Evolutionary conservation across 2,888 invertebrate species (phyloP), one percentile per base, ranked within the genome.

Genomic region (Thyatira batis): DNA sequence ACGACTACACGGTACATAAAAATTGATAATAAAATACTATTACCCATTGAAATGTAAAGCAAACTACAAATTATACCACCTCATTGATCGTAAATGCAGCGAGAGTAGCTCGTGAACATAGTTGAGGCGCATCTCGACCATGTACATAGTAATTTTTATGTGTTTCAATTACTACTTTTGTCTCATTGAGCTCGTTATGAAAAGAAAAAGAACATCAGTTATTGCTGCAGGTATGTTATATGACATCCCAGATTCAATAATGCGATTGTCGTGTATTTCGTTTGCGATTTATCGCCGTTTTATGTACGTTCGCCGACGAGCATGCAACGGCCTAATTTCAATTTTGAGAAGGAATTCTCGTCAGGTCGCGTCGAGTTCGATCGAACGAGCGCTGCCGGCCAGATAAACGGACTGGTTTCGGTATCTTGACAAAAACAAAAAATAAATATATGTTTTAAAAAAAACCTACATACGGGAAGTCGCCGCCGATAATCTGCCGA

Each of bases 381-480:
- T 39, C 67, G 76, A 74, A 69, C 76, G 77, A 73, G 58, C 73
- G 70, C 77, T 73, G 79, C 71, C 76, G 71, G 62, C 69, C 71
- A 79, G 89, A 89, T 89, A 89, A 88, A 84, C 76, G 69, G 84
- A 90, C 90, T 79, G 89, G 91, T 89, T 90, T 81, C 72, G 82
- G 84, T 89, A 89, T 85, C 86, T 83, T 69, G 66, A 80, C 80
- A 83, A 83, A 84, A 79, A 72, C 71, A 74, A 80, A 80, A 80
- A 79, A 72, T 71, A 61, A 55, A 66, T 66, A 78, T 39, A 39
- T 39, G 39, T 39, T 39, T 39, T 17, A 80, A 80, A 73, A 67
- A 73, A 77, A 80, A 80, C 66, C 82, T 78, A 78, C 76, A 83
- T 79, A 87, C 87, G 88, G 89, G 88, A 89, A 88, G 89, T 89